Conservation (phyloP, 2,888 invertebrate species). For the Amorpha juglandis region DNA sequence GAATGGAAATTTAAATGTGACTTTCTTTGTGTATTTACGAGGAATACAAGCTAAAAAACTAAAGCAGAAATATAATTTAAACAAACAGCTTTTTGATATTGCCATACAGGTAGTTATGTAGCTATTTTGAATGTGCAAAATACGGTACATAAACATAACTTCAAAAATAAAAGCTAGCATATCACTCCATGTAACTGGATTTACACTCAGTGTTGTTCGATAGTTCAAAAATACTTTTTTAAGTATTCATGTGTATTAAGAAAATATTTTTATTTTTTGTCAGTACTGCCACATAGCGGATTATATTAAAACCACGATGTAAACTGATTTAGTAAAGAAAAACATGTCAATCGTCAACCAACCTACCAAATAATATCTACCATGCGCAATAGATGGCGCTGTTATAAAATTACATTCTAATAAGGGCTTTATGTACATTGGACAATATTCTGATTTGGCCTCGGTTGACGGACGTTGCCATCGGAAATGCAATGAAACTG, state of each 20-base stretch:
- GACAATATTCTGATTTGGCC: neutral
- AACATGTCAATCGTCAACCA: neutral
- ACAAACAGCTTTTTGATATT: neutral
- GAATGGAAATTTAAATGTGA: neutral
- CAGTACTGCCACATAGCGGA: slow-evolving; percentile 46
- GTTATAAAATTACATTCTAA: neutral
- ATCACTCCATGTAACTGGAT: neutral
- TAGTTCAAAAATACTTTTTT: too few species aligned
- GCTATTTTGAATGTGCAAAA: neutral
- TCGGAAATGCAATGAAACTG: neutral
- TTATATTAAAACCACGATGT: slow-evolving; percentile 11
- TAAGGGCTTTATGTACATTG: neutral
- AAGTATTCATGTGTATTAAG: too few species aligned
- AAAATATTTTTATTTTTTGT: slow-evolving; percentile 32
- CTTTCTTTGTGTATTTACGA: neutral
- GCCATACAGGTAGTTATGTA: too few species aligned
- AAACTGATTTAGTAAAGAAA: neutral
- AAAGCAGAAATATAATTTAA: neutral
- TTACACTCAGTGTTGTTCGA: too few species aligned
- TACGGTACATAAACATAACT: neutral
- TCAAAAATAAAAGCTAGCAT: too few species aligned
- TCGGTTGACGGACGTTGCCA: neutral
- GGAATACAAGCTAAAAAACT: neutral
- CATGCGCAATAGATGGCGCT: neutral
- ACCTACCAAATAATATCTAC: neutral